Conservation (phyloP, 1,140 invertebrate genomes). For the Zaprionus vittiger region DNA sequence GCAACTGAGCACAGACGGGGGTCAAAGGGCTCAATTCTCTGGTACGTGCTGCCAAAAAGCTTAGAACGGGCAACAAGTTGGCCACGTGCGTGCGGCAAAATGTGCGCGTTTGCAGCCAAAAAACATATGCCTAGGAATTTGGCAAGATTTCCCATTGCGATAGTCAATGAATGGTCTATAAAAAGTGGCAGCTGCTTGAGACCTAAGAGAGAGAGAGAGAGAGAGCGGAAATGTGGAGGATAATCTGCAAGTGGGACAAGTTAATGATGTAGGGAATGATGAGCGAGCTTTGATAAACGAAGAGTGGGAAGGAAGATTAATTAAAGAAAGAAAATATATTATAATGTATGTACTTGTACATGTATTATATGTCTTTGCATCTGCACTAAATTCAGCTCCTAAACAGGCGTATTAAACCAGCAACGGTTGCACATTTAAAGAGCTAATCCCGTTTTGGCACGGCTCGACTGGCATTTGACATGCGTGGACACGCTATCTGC, state of each 20-base stretch:
- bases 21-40: neutral
- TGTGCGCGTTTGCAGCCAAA: neutral
- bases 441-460: neutral
- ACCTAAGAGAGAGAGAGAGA: conserved; percentile 1
- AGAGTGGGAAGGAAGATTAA: no score
- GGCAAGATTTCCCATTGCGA: conserved; percentile 25
- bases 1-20: neutral
- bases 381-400: neutral
- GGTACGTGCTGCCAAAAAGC: conserved; percentile 5
- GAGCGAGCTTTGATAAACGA: no score
- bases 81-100: conserved; percentile 6
- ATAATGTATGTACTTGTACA: no score
- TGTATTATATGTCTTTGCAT: no score
- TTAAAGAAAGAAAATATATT: no score
- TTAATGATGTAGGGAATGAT: neutral
- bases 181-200: neutral
- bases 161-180: conserved; percentile 17
- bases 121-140: conserved; percentile 19
- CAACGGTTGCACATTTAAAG: conserved; percentile 16
- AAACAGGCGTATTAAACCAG: conserved; percentile 26
- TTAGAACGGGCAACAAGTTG: conserved; percentile 61
- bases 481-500: conserved; percentile 61
- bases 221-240: neutral
- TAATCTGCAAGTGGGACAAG: neutral
- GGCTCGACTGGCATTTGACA: conserved; percentile 41